Evolutionary conservation across 2,113 vertebrate species (phyloP), one percentile per base, ranked within the genome.

Genomic region (Oreochromis spilurus): DNA sequence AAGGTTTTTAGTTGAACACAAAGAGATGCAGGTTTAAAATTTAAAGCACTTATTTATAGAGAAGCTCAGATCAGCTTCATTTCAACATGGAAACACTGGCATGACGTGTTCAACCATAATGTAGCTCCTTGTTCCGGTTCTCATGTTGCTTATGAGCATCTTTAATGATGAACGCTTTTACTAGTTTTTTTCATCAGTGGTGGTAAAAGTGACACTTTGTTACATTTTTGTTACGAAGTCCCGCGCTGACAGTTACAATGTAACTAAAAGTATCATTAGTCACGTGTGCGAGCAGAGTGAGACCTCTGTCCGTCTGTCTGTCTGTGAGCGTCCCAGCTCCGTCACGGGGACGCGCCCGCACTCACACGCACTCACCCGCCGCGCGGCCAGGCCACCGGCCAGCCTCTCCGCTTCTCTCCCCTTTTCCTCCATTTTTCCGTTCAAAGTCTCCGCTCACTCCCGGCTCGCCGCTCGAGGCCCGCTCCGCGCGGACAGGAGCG

Each of bases 341-440:
- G 65, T 87, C 87, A 11, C 93, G 87, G 86, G 92, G 45, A 83
- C 91, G 93, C 91, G 93, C 92, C 34, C 87, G 89, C 86, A 9
- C 50, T 34, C 84, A 78, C 92, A 58, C 88, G 82, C 93, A 88
- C 88, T 81, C 84, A 79, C 81, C 87, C 93, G 87, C 88, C 85
- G 92, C 91, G 92, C 92, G 92, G 93, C 93, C 93, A 93, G 91
- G 91, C 91, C 93, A 89, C 82, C 90, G 93, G 93, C 92, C 93
- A 89, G 89, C 92, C 92, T 83, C 79, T 81, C 81, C 57, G 29
- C 29, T 72, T 26, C 70, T 38, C 77, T 31, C 87, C 58, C 50
- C 79, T 24, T 84, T 55, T 60, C 38, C 67, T 75, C 38, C 29
- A 2, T 54, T 86, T 86, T 82, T 70, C 85, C 82, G 82, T 16